Percentiles rank a stretch among this genome's conserved stretches.
These are phyloP conservation scores for Amphibalanus amphitrite DNA, from an alignment of 1,140 invertebrate genomes.

Conservation along the genomic window DNA sequence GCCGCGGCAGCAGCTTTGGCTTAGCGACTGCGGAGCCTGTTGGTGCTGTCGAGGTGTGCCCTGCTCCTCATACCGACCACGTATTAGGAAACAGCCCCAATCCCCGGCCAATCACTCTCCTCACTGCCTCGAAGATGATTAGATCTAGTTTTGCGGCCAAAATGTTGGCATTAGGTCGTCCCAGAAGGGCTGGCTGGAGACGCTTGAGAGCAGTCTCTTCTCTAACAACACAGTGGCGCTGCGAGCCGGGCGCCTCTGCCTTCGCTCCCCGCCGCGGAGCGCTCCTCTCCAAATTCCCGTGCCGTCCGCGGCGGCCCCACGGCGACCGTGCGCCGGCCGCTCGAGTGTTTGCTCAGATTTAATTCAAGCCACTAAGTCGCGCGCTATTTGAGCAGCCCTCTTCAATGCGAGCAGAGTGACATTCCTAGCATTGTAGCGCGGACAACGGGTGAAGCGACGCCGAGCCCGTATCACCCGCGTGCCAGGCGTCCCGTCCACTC, in stretches of 20 bases:
- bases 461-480: too few species aligned
- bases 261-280: too few species aligned
- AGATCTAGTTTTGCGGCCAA: background rate
- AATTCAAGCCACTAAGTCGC: slow-evolving; percentile 1
- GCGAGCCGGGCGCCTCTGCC: too few species aligned
- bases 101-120: background rate
- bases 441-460: background rate
- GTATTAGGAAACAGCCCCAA: background rate
- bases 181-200: too few species aligned
- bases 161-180: background rate
- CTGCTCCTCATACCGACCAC: background rate
- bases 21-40: too few species aligned
- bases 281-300: background rate
- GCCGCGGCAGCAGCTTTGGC: too few species aligned
- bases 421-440: background rate
- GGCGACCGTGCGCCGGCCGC: too few species aligned
- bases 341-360: background rate
- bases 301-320: too few species aligned
- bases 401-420: background rate
- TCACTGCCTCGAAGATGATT: background rate
- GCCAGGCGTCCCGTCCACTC: too few species aligned
- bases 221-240: too few species aligned
- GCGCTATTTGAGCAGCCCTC: background rate
- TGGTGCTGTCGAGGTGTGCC: too few species aligned
- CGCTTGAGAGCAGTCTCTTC: background rate